phyloP scores from a whole-genome alignment of 2,113 vertebrate genomes.

The Dermatemys mawii region DNA sequence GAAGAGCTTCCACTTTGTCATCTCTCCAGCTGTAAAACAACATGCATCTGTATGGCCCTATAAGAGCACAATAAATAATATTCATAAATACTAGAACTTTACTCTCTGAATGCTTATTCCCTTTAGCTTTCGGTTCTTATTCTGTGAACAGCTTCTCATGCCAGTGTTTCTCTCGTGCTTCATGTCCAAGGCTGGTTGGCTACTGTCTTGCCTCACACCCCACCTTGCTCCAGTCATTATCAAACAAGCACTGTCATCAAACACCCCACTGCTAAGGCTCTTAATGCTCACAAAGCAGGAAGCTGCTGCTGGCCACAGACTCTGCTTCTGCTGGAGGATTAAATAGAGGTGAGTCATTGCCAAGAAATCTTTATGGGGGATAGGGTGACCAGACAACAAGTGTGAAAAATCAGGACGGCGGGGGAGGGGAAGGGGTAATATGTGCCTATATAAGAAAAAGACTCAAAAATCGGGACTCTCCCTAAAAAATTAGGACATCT shows the following conservation, averaged over 20 bases:
- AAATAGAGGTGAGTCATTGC: background rate
- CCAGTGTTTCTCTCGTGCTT: background rate
- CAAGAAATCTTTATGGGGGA: background rate
- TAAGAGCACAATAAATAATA: background rate
- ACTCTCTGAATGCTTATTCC: background rate
- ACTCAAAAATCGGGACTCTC: too few species aligned
- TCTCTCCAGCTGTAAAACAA: background rate
- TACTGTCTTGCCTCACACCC: rapidly evolving
- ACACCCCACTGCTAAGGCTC: background rate
- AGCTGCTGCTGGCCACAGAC: background rate
- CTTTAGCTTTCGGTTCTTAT: background rate
- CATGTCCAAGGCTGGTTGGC: background rate
- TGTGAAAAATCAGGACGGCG: too few species aligned
- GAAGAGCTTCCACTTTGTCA: background rate
- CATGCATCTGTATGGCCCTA: rapidly evolving
- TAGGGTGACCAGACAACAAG: too few species aligned
- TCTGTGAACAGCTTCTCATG: background rate
- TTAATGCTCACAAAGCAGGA: background rate
- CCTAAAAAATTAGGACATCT: too few species aligned
- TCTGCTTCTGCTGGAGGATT: background rate
- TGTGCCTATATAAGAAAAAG: too few species aligned
- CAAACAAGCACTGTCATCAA: slow-evolving; percentile 2
- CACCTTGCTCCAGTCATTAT: background rate
- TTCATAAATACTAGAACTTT: background rate
- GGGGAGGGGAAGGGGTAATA: too few species aligned